A percentile compares a stretch with the other conserved stretches of the same genome.
Conservation (phyloP, 2,113 vertebrate species). For the Thermophis baileyi region DNA sequence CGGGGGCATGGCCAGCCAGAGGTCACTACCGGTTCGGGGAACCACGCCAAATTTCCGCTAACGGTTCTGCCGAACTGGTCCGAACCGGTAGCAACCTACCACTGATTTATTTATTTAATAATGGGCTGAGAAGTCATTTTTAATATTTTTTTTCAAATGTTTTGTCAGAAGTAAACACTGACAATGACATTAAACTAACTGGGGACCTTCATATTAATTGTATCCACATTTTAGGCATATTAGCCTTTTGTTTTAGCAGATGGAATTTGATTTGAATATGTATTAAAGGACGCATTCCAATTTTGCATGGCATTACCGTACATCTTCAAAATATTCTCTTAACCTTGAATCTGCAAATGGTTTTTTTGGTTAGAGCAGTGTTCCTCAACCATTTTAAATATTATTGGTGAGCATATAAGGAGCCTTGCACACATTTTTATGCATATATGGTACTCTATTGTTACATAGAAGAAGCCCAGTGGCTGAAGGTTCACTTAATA, state of each 20-base stretch:
- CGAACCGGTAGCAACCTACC: too few species aligned
- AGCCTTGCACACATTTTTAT: neutral
- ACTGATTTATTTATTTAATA: neutral
- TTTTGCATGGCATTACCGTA: too few species aligned
- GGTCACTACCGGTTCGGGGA: too few species aligned
- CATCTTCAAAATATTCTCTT: neutral
- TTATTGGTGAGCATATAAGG: neutral
- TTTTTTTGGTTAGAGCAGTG: neutral
- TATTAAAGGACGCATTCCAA: neutral
- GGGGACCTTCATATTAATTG: neutral
- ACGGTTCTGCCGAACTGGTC: too few species aligned
- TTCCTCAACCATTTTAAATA: neutral
- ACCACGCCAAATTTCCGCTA: too few species aligned
- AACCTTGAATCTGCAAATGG: neutral
- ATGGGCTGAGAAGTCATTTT: neutral
- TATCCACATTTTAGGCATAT: neutral
- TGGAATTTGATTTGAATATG: neutral
- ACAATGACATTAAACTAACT: neutral
- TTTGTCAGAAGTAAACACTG: constrained; percentile 5
- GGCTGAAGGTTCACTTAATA: neutral
- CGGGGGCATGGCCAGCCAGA: too few species aligned
- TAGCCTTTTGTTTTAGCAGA: neutral
- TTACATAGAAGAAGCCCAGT: neutral
- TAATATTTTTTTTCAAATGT: neutral
- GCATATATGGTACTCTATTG: neutral